Base-by-base conservation (phyloP, 2,113 vertebrate genomes). In the Dissostichus mawsoni region DNA sequence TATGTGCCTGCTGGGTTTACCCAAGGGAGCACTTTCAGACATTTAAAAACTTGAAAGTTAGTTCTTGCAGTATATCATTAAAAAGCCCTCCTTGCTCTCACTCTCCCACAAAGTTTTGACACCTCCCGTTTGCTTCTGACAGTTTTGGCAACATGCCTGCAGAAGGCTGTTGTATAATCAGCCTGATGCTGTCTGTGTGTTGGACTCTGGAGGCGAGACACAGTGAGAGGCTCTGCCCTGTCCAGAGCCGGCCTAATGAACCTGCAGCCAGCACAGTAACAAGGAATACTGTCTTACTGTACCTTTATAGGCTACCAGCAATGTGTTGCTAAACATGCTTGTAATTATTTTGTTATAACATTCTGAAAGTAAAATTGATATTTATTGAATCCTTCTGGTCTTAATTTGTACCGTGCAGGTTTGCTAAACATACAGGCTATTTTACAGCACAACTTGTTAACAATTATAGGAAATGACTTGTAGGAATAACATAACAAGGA, bases 151-250 rank as follows among this genome's bases (percentile, higher is more conserved):
- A 36, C 56, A 51, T 59, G 57, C n/a, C 75, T 57, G 73, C 63
- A 65, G 57, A 55, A 51, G 14, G 73, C 51, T 80, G 68, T 78
- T 83, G 78, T 85, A 47, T 70, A 74, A 82, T 83, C 68, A 67
- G 69, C 74, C 72, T 29, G 69, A 71, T 76, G 77, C 80, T 87
- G 83, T 85, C 84, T 81, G 76, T 23, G 0, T 48, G n/a, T 75
- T 33, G 68, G 71, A 23, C 52, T 81, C 70, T 65, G 58, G 58
- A 67, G 52, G 56, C 16, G 4, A 61, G 65, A 70, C 75, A 61
- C 59, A 67, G 75, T 16, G 16, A 78, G 20, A 53, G 33, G 2
- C 7, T 44, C 33, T 64, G 85, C 84, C 78, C 76, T 73, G 80
- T 76, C 78, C 72, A 72, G 41, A 55, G 41, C 8, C 50, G 45